These are phyloP conservation scores for Drosophila mercatorum DNA, from an alignment of 2,888 invertebrate genomes.

Conservation along the genomic window DNA sequence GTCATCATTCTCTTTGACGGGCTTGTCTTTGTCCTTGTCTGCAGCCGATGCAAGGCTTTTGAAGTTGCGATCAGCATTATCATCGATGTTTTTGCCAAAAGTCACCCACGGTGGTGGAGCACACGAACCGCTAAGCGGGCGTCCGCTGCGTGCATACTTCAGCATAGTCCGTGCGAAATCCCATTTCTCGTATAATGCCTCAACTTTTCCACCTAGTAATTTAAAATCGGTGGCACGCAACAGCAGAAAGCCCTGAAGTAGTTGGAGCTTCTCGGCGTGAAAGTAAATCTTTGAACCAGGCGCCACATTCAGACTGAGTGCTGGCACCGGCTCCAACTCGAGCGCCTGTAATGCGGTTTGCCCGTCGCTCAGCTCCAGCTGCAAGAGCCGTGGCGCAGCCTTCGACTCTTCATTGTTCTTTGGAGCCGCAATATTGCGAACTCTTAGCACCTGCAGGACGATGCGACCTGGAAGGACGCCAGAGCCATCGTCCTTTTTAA, in stretches of 20 bases:
- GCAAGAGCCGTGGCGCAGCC: slow-evolving; percentile 92
- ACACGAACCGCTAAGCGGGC: slow-evolving; percentile 86
- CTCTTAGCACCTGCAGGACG: slow-evolving; percentile 94
- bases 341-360: slow-evolving; percentile 91
- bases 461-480: slow-evolving; percentile 86
- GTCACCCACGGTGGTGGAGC: slow-evolving; percentile 97
- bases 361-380: slow-evolving; percentile 94
- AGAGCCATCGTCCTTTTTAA: slow-evolving; percentile 85
- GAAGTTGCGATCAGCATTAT: slow-evolving; percentile 87
- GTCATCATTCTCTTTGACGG: slow-evolving; percentile 89
- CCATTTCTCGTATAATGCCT: slow-evolving; percentile 94
- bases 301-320: slow-evolving; percentile 92
- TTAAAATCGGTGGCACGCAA: slow-evolving; percentile 89
- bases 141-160: slow-evolving; percentile 86
- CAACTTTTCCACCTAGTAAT: slow-evolving; percentile 93
- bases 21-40: slow-evolving; percentile 86
- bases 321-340: slow-evolving; percentile 90
- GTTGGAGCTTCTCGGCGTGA: slow-evolving; percentile 86
- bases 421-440: slow-evolving; percentile 95
- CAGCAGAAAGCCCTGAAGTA: slow-evolving; percentile 90
- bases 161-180: slow-evolving; percentile 89
- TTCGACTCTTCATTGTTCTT: slow-evolving; percentile 95
- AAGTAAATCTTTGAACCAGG: slow-evolving; percentile 93
- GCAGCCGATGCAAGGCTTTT: slow-evolving; percentile 87
- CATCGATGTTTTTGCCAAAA: slow-evolving; percentile 91